phyloP scores from a whole-genome alignment of 2,888 invertebrate species.

The Harmothoe impar region DNA sequence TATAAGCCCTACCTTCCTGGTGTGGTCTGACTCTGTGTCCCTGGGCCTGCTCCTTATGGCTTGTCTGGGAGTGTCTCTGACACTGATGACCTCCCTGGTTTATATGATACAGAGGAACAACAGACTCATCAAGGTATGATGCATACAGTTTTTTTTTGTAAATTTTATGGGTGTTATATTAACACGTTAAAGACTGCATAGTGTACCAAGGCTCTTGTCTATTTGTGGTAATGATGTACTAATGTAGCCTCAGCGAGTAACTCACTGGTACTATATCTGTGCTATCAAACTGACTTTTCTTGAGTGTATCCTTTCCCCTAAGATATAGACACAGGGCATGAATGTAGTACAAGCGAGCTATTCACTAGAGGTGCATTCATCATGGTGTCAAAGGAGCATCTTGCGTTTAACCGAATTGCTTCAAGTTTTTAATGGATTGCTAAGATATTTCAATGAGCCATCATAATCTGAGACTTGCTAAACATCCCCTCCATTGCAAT shows the following conservation, averaged over 20 bases:
- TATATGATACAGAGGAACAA: conserved; percentile 68
- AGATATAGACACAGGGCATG: neutral
- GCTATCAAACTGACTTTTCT: neutral
- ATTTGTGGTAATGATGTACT: no score
- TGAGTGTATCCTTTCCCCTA: neutral
- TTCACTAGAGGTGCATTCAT: no score
- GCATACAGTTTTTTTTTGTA: neutral
- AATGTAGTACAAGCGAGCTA: no score
- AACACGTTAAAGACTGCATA: no score
- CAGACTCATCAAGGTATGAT: conserved; percentile 70
- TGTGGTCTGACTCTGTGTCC: conserved; percentile 60
- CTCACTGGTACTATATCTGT: neutral
- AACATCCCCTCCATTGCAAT: no score
- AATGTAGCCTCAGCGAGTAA: no score
- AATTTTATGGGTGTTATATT: neutral
- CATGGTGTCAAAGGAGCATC: no score
- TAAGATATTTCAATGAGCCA: no score
- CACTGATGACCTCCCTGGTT: conserved; percentile 62
- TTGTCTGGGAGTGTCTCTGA: conserved; percentile 62
- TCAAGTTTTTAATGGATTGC: no score
- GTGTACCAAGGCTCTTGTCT: no score
- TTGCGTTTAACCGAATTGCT: no score
- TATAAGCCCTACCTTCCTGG: conserved; percentile 64
- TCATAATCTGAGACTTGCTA: no score
- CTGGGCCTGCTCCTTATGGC: conserved; percentile 61